phyloP scores from a whole-genome alignment of 2,113 vertebrate genomes.

The Lucifuga dentata region DNA sequence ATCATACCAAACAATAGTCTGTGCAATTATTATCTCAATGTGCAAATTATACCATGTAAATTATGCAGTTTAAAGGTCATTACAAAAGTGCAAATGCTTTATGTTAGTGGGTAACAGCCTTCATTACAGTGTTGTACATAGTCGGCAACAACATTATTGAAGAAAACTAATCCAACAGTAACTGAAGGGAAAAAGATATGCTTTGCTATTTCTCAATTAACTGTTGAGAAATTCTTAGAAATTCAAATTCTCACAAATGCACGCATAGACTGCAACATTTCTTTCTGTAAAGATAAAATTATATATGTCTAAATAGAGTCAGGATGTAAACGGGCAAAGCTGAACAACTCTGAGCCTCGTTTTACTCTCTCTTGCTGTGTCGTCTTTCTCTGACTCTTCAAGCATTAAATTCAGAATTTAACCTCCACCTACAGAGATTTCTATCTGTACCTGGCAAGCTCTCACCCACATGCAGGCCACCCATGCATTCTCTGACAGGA shows the following conservation, averaged over 20 bases:
- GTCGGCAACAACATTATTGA: background rate
- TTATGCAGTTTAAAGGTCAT: too few relatives aligned
- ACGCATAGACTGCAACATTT: too few relatives aligned
- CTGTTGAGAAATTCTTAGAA: background rate
- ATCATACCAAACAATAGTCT: too few relatives aligned
- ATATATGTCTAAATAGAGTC: slow-evolving; percentile 16
- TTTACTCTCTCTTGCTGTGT: slow-evolving; percentile 8
- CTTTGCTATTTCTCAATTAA: background rate
- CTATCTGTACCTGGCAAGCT: slow-evolving; percentile 61
- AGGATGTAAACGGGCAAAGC: slow-evolving; percentile 8
- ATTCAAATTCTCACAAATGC: too few relatives aligned
- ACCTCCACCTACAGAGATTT: slow-evolving; percentile 70
- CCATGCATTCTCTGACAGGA: slow-evolving; percentile 44
- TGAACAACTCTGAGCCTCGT: slow-evolving; percentile 30
- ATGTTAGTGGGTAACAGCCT: too few relatives aligned
- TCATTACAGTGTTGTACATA: too few relatives aligned
- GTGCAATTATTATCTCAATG: too few relatives aligned
- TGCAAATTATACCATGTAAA: too few relatives aligned
- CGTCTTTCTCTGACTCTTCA: slow-evolving; percentile 36
- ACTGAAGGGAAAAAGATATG: background rate
- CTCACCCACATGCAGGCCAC: slow-evolving; percentile 62
- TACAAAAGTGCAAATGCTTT: too few relatives aligned
- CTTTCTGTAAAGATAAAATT: background rate
- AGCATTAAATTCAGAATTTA: slow-evolving; percentile 61
- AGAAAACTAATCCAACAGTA: background rate